Conservation (phyloP, 2,113 vertebrate species). For the Astur gentilis region DNA sequence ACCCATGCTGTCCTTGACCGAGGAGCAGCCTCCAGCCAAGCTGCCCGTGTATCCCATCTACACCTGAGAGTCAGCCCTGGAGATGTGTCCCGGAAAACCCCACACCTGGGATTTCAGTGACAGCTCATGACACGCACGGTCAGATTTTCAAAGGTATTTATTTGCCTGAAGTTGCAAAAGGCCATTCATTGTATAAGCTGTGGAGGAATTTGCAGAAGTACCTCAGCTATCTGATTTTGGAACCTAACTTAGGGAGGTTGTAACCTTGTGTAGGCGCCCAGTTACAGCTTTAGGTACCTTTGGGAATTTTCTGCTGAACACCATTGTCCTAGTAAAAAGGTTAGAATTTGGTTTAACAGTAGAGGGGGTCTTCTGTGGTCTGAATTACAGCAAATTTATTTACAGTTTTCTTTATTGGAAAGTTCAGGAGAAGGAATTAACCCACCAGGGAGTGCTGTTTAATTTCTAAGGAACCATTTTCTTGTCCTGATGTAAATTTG, state of each 20-base stretch:
- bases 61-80: neutral
- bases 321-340: neutral
- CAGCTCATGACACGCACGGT: neutral
- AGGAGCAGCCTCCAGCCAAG: neutral
- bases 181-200: neutral
- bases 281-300: neutral
- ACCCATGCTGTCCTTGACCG: neutral
- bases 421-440: conserved; percentile 47
- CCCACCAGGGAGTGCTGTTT: conserved; percentile 59
- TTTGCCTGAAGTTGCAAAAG: neutral
- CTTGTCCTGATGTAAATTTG: conserved; percentile 47
- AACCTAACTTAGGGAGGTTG: neutral
- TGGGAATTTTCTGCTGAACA: neutral
- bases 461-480: conserved; percentile 57
- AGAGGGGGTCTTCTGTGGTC: conserved; percentile 9
- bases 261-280: neutral
- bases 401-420: conserved; percentile 34
- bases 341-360: neutral
- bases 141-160: neutral
- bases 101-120: neutral
- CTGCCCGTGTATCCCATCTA: neutral
- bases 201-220: neutral
- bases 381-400: conserved; percentile 39
- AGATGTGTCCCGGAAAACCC: neutral
- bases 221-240: neutral